A percentile compares a stretch with the other conserved stretches of the same genome.
Evolutionary conservation across 2,797 vertebrate genomes (phyloP).

Genomic region (Limosa lapponica): DNA sequence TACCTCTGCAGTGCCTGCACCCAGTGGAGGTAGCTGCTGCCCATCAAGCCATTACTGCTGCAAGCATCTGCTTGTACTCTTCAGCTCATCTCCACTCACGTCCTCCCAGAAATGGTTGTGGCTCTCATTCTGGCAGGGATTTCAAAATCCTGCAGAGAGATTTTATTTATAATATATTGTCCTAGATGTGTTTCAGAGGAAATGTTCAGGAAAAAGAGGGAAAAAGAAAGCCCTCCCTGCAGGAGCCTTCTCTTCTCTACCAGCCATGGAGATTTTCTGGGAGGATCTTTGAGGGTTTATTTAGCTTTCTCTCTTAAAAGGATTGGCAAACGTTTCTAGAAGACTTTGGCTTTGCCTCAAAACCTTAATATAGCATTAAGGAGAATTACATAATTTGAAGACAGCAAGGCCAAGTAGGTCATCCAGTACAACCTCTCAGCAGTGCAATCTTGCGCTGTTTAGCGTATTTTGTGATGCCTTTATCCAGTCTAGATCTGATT

Average conservation of each 20-base stretch:
- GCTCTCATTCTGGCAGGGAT: not conserved
- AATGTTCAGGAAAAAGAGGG: not conserved
- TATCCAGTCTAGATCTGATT: not conserved
- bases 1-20: not conserved
- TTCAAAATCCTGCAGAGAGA: not conserved
- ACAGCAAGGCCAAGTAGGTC: not conserved
- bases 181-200: not conserved
- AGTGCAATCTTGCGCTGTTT: not conserved
- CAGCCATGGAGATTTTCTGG: not conserved
- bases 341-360: constrained; percentile 15
- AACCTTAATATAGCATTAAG: not conserved
- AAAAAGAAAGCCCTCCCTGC: not conserved
- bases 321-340: not conserved
- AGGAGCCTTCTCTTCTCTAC: not conserved
- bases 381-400: constrained; percentile 36
- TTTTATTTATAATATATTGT: not conserved
- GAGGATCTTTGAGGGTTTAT: not conserved
- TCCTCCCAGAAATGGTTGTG: not conserved
- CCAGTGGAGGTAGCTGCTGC: not conserved
- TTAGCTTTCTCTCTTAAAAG: constrained; percentile 3
- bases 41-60: not conserved
- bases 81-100: not conserved
- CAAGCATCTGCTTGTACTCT: not conserved
- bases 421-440: not conserved
- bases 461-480: not conserved